Evolutionary conservation across 2,797 vertebrate genomes (phyloP), one percentile per base, ranked within the genome.

Genomic region (Amblyopsis hoosieri): DNA sequence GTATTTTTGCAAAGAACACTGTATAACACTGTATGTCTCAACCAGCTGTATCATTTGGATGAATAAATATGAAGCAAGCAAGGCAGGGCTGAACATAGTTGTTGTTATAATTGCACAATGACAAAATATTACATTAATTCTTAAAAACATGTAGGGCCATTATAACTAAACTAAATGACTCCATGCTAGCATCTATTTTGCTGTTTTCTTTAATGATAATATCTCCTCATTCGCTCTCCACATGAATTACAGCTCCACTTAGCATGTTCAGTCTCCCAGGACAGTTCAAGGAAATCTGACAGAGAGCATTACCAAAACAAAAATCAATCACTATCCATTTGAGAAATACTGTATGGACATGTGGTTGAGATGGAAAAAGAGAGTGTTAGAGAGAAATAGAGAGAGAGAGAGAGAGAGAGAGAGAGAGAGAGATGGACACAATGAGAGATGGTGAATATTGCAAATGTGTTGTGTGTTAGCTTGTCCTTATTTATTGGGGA

Each of bases 401-500:
- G 42, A 23, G 57, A 19, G 57, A 29, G 15, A 14, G 42, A 54
- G 45, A 62, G 54, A 63, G 13, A 66, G 29, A 23, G 12, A 45
- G 66, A 42, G 23, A 69, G 2, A 54, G 49, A 50, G 14, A 54
- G 52, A 56, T 17, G 49, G 60, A 53, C 52, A 69, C 61, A 45
- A 64, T 67, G 57, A 71, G 33, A 71, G 62, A 82, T 72, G 75
- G 70, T 52, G 63, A 79, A 68, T 46, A 57, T 63, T 52, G 54
- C 66, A 85, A 80, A 81, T 87, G 71, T 69, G 78, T 69, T 68
- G 73, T 74, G 50, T 69, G 66, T 55, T 58, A 67, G 66, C 64
- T 75, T 59, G 69, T 78, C 72, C 80, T 86, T 81, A 85, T 87
- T 86, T 87, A 88, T 87, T 81, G 78, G 79, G 71, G 73, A 78